Base-by-base conservation (phyloP, 2,113 vertebrate species). In the Mesoclemmys tuberculata region DNA sequence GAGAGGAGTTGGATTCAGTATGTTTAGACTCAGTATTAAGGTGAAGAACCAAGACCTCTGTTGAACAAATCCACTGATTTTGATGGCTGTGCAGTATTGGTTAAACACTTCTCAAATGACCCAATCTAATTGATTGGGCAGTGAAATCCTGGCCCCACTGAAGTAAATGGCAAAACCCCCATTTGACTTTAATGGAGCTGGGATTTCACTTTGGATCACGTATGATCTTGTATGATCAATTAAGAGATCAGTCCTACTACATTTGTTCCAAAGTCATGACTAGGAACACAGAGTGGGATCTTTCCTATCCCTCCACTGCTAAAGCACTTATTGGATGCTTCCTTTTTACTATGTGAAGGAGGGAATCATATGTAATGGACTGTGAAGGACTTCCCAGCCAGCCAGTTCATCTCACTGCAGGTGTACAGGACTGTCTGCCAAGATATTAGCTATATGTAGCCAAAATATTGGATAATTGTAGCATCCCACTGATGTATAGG, bases 71-170 rank as follows among this genome's bases (percentile, higher is more conserved):
- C 64, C n/a, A 1, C 0, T 83, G 11, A 79, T n/a, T 88, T 77
- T 83, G 46, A 61, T 89, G 81, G 41, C 0, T 0, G 21, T 46
- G 29, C 6, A 83, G 64, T 79, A n/a, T 48, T 84, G 71, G 75
- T 90, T 93, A 77, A 85, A 58, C 11, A 58, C 56, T 58, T 93
- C 89, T 92, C 29, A 78, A 91, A 24, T 55, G 68, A 77, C 44
- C 8, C 35, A 83, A 5, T 41, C 85, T 29, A 75, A 5, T 29
- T 58, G 56, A 29, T 24, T 31, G 27, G 56, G 27, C 56, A 58
- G 11, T 1, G 6, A 84, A 77, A 49, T 82, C 26, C 27, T 0
- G 0, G 46, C 88, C 26, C 27, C 27, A 46, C 19, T 38, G 4
- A 27, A 18, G 56, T 80, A 83, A 82, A 92, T 19, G 11, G 6